These are phyloP conservation scores for Cuniculus paca DNA, from an alignment of 2,797 vertebrate species.

Conservation along the genomic window DNA sequence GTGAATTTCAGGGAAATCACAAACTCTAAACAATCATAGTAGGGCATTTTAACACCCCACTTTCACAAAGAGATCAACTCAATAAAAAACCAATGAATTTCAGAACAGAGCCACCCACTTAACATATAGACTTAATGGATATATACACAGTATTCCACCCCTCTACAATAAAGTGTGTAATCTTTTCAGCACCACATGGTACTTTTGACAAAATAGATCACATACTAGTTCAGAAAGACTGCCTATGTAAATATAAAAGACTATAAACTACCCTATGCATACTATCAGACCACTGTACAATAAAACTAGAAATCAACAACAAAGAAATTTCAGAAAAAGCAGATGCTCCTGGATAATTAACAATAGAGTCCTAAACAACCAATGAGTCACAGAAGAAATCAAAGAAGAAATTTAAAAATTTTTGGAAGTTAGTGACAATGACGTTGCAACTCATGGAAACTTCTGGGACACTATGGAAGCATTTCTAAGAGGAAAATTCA, in stretches of 20 bases:
- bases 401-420: not conserved
- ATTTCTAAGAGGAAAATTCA: no score
- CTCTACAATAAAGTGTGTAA: not conserved
- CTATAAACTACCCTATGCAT: not conserved
- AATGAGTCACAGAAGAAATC: not conserved
- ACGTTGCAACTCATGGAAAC: not conserved
- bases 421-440: not conserved
- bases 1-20: no score
- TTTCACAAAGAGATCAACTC: not conserved
- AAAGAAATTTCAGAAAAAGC: not conserved
- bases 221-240: not conserved
- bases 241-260: not conserved
- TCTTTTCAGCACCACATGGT: not conserved
- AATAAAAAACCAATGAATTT: not conserved
- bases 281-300: not conserved
- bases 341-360: not conserved
- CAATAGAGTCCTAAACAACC: not conserved
- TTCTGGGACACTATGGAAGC: no score
- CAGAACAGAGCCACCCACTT: not conserved
- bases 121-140: not conserved
- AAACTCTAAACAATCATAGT: no score
- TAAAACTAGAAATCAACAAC: not conserved
- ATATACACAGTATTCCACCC: not conserved
- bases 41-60: not conserved
- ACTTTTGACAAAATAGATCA: not conserved